Conservation (phyloP, 2,888 invertebrate genomes). For the Cephalotes varians region DNA sequence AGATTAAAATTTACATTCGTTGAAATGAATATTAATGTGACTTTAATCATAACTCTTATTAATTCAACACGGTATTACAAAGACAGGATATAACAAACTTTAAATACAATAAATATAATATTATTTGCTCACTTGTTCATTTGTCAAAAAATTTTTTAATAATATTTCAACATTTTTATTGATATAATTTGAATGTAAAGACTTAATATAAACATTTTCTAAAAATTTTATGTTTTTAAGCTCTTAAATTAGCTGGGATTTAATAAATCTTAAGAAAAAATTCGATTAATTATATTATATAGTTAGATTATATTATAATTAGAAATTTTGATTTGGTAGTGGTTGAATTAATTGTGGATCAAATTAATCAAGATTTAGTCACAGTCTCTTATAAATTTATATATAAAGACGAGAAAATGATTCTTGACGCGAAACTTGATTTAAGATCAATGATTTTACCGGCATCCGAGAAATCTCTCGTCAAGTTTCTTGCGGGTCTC, state of each 20-base stretch:
- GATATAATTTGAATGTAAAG: neutral
- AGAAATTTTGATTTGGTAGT: neutral
- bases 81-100: neutral
- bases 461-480: constrained; percentile 91
- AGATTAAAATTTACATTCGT: too few relatives aligned
- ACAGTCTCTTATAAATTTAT: neutral
- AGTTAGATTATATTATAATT: neutral
- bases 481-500: constrained; percentile 89
- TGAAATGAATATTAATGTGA: too few relatives aligned
- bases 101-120: neutral
- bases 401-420: neutral
- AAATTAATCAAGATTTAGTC: neutral
- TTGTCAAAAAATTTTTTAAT: neutral
- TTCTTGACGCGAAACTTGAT: neutral
- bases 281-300: neutral
- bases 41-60: neutral
- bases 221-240: neutral
- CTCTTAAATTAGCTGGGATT: neutral
- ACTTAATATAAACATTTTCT: neutral
- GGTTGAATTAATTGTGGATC: neutral
- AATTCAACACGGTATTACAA: neutral
- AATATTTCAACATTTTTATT: neutral
- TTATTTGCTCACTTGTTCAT: neutral
- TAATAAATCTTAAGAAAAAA: neutral
- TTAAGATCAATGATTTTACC: constrained; percentile 84